Conservation (phyloP, 2,797 vertebrate species). For the Cirrhinus molitorella region DNA sequence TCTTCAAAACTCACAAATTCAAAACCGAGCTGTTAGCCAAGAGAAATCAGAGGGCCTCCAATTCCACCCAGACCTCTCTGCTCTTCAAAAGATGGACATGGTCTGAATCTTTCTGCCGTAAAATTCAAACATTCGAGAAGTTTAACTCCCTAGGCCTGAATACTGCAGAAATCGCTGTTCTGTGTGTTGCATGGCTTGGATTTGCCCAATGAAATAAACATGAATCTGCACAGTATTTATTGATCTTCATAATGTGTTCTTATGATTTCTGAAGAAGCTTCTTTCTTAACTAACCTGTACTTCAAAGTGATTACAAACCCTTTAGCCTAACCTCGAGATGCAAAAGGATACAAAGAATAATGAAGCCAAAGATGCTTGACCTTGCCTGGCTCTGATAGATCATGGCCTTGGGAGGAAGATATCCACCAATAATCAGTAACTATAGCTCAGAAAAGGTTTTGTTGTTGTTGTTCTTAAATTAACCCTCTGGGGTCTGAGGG, state of each 20-base stretch:
- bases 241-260: conserved; percentile 9
- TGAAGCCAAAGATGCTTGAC: conserved; percentile 17
- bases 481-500: too few relatives aligned
- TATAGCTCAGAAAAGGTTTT: background rate
- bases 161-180: background rate
- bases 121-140: conserved; percentile 16
- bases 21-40: conserved; percentile 45
- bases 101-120: background rate
- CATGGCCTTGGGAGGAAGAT: background rate
- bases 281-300: conserved; percentile 9
- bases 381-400: background rate
- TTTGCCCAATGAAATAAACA: conserved; percentile 22
- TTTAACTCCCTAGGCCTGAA: background rate
- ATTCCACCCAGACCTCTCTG: conserved; percentile 43
- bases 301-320: conserved; percentile 26
- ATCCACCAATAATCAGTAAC: background rate
- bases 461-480: background rate
- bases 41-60: conserved; percentile 48
- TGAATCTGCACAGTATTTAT: conserved; percentile 10
- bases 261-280: background rate
- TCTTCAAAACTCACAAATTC: conserved; percentile 60
- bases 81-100: conserved; percentile 43
- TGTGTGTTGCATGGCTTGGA: background rate
- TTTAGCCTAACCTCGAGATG: background rate
- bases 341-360: background rate